Base-by-base conservation (phyloP, 2,797 vertebrate genomes). In the Chloroceryle amazona region DNA sequence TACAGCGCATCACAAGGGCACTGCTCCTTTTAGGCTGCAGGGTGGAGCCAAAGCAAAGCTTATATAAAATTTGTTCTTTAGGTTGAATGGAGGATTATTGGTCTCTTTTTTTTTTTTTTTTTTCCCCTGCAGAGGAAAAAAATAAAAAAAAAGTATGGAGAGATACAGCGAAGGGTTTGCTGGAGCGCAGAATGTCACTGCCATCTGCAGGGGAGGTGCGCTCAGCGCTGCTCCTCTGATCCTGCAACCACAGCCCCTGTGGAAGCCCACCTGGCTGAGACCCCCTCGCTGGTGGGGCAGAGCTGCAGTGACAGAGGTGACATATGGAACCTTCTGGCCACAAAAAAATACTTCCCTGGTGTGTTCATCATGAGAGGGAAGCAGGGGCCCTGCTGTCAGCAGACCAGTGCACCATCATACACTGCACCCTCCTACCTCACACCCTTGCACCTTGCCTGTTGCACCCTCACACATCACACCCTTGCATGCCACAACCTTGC, bases 191-290 rank as follows among this genome's bases (percentile, higher is more conserved):
- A 84, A 23, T 83, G 14, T 35, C 49, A 71, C 94, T 95, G 98
- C 97, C 97, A 96, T 66, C 98, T 98, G 95, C 95, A 97, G 98
- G 97, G 86, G 17, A 15, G 3, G 26, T 2, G 19, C 1, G 12
- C 72, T 29, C 70, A 9, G 28, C 19, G 39, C 68, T 31, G 58
- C 37, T 7, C 11, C 82, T 35, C 8, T 1, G 0, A 3, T 4
- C 70, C 52, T 11, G 37, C 19, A 4, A 6, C 39, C 23, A 5
- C 18, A 2, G 54, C 29, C 29, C 22, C 33, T 0, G 2, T 10
- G 31, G 41, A 20, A 66, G 11, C 26, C 51, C 63, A 20, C 21
- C 63, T 23, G 11, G 1, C 13, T 0, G 19, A 35, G 46, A 41
- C 29, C 35, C 86, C 66, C 20, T 0, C 6, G 1, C 41, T 5